A percentile compares a stretch with the other conserved stretches of the same genome.
These are phyloP conservation scores for Indicator maculatus DNA, from an alignment of 2,113 vertebrate genomes.

Conservation along the genomic window DNA sequence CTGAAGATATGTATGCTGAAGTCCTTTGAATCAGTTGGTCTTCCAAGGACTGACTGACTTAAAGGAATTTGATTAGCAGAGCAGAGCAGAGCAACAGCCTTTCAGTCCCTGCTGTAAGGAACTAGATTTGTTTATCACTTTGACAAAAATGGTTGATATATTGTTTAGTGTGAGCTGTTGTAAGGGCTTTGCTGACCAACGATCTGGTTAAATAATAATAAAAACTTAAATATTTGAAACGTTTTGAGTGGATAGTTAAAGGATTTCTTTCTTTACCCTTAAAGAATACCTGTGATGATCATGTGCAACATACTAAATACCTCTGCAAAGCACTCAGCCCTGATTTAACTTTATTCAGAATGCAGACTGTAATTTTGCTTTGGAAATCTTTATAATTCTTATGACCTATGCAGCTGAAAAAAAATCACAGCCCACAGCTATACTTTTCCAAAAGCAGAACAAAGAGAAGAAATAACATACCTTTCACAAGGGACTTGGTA, in stretches of 20 bases:
- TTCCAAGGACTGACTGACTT: not conserved
- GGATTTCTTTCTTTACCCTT: not conserved
- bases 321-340: slow-evolving; percentile 29
- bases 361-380: slow-evolving; percentile 56
- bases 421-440: slow-evolving; percentile 61
- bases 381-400: slow-evolving; percentile 66
- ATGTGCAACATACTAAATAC: slow-evolving; percentile 52
- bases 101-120: not conserved
- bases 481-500: slow-evolving; percentile 68
- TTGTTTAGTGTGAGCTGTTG: not conserved
- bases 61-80: not conserved
- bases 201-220: not conserved
- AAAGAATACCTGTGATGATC: slow-evolving; percentile 35
- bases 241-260: not conserved
- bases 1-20: not conserved
- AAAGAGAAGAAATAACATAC: slow-evolving; percentile 74
- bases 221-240: slow-evolving; percentile 20
- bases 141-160: not conserved
- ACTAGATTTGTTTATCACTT: not conserved
- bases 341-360: slow-evolving; percentile 61
- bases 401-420: slow-evolving; percentile 66
- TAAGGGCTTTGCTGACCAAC: not conserved
- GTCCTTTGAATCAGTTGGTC: not conserved
- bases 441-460: slow-evolving; percentile 72
- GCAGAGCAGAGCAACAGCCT: not conserved